phyloP scores from a whole-genome alignment of 2,888 invertebrate genomes.

The Ormyrus thymus region DNA sequence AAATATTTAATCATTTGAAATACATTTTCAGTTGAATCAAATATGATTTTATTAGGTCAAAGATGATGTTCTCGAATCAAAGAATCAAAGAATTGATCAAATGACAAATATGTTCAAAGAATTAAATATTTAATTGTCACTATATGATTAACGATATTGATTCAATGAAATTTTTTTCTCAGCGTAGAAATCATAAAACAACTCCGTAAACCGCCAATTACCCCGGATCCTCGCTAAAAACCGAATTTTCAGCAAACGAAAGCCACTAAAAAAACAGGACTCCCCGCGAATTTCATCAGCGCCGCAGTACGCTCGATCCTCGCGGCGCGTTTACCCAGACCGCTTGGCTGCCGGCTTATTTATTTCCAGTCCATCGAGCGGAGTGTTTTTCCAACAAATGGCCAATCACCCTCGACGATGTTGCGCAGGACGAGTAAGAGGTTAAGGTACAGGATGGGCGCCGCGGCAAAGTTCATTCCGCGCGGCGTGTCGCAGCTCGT shows the following conservation, averaged over 20 bases:
- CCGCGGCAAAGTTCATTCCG: slow-evolving; percentile 10
- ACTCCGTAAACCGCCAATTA: no score
- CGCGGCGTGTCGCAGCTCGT: slow-evolving; percentile 15
- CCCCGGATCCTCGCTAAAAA: no score
- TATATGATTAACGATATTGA: no score
- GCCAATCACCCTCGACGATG: slow-evolving; percentile 19
- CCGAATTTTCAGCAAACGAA: background rate
- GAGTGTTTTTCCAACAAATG: slow-evolving; percentile 33
- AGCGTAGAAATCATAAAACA: no score
- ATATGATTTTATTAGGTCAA: no score
- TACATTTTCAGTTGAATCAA: no score
- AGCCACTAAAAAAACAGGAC: background rate
- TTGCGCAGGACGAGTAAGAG: background rate
- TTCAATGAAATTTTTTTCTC: no score
- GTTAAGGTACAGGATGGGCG: background rate
- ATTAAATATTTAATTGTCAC: no score
- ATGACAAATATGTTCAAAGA: no score
- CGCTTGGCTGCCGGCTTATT: background rate
- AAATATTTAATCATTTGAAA: no score
- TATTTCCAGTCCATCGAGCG: background rate
- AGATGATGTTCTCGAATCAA: no score
- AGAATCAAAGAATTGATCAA: no score
- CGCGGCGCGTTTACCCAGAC: background rate
- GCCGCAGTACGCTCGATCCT: background rate
- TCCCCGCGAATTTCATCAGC: background rate